Conservation (phyloP, 2,888 invertebrate genomes). For the Polydrusus pterygomalis region DNA sequence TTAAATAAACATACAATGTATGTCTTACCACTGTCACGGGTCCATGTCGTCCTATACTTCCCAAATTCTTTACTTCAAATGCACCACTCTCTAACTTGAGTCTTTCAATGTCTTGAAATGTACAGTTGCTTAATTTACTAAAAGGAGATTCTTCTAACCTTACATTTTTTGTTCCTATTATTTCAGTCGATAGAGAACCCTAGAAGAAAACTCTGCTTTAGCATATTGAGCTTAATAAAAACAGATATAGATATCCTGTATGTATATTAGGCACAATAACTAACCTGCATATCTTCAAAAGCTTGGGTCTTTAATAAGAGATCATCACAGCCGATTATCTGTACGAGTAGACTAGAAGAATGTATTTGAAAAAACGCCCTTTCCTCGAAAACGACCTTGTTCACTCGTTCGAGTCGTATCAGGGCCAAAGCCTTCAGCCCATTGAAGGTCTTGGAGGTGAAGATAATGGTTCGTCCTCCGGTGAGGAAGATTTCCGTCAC, state of each 20-base stretch:
- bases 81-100: slow-evolving; percentile 77
- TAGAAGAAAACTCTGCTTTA: slow-evolving; percentile 52
- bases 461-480: slow-evolving; percentile 75
- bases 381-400: slow-evolving; percentile 75
- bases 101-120: slow-evolving; percentile 75
- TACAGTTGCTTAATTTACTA: slow-evolving; percentile 79
- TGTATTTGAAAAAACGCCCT: slow-evolving; percentile 78
- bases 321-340: slow-evolving; percentile 77
- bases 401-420: slow-evolving; percentile 75
- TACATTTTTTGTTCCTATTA: slow-evolving; percentile 76
- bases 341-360: slow-evolving; percentile 76
- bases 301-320: slow-evolving; percentile 78
- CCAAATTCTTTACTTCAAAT: slow-evolving; percentile 78
- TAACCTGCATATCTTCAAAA: slow-evolving; percentile 77
- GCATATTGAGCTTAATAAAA: no score
- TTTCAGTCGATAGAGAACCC: slow-evolving; percentile 79
- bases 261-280: not conserved
- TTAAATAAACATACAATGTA: no score
- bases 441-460: slow-evolving; percentile 76
- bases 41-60: slow-evolving; percentile 77
- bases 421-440: slow-evolving; percentile 74
- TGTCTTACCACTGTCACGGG: slow-evolving; percentile 74
- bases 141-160: slow-evolving; percentile 79
- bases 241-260: no score
- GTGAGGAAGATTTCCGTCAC: slow-evolving; percentile 76